phyloP scores from a whole-genome alignment of 2,797 vertebrate genomes.

The Sebastiscus tertius region DNA sequence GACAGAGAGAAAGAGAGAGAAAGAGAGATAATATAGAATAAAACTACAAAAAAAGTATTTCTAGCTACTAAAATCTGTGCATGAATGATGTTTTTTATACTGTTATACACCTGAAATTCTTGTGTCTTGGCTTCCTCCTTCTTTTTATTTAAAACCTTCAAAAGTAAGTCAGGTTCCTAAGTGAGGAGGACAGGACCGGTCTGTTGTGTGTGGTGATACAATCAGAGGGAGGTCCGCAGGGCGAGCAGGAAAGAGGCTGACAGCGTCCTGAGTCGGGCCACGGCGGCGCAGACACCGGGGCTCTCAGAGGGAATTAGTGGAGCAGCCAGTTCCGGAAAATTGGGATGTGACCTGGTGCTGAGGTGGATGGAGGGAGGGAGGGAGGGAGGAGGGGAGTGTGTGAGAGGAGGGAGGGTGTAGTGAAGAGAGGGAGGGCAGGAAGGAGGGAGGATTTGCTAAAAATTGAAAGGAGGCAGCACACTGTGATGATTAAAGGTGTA shows the following conservation, averaged over 20 bases:
- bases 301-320: constrained; percentile 61
- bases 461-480: background rate
- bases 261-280: constrained; percentile 48
- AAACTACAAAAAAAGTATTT: background rate
- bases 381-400: background rate
- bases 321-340: constrained; percentile 58
- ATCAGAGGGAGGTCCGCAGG: constrained; percentile 30
- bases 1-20: background rate
- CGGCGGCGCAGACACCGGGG: constrained; percentile 23
- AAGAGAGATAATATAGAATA: background rate
- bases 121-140: background rate
- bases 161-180: background rate
- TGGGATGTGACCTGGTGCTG: constrained; percentile 52
- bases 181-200: constrained; percentile 8
- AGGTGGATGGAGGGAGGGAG: constrained; percentile 8
- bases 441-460: background rate
- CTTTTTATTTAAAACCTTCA: too few relatives aligned
- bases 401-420: background rate
- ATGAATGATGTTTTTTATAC: background rate
- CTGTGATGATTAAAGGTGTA: background rate
- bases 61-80: background rate
- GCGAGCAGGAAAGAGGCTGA: constrained; percentile 44
- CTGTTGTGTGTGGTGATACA: constrained; percentile 8
- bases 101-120: background rate
- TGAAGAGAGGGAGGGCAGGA: background rate